phyloP scores from a whole-genome alignment of 2,797 vertebrate species.

The Ataeniobius toweri region DNA sequence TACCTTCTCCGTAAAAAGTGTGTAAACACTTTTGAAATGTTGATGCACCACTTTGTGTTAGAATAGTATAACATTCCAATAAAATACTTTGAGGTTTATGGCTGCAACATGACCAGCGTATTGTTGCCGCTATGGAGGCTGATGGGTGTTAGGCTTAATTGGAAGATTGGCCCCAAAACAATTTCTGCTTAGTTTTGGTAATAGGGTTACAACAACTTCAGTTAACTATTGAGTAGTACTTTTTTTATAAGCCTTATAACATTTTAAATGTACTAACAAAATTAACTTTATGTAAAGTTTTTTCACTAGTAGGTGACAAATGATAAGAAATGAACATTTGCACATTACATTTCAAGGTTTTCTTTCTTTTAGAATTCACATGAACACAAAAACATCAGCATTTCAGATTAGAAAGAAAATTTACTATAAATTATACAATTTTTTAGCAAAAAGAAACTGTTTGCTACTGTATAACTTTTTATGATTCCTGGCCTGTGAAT shows the following conservation, averaged over 20 bases:
- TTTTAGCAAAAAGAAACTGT: conserved; percentile 9
- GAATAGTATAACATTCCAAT: too few relatives aligned
- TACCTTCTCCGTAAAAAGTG: too few relatives aligned
- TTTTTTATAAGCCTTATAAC: neutral
- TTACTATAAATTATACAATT: neutral
- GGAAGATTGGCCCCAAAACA: neutral
- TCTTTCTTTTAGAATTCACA: neutral
- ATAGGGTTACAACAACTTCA: neutral
- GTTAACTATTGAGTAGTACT: neutral
- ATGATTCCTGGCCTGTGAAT: conserved; percentile 9
- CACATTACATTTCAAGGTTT: neutral
- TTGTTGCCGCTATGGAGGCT: too few relatives aligned
- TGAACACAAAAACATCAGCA: neutral
- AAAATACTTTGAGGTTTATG: too few relatives aligned
- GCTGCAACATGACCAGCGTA: too few relatives aligned
- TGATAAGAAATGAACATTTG: neutral
- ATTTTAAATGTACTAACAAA: neutral
- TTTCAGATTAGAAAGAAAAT: conserved; percentile 5
- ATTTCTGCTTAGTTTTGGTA: neutral
- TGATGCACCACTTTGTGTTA: too few relatives aligned
- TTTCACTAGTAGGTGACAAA: neutral
- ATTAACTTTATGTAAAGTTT: neutral
- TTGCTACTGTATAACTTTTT: conserved; percentile 9
- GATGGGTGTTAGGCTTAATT: too few relatives aligned
- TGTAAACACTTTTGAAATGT: too few relatives aligned